These are phyloP conservation scores for Drosophila infuscata DNA, from an alignment of 2,888 invertebrate species.

Conservation along the genomic window DNA sequence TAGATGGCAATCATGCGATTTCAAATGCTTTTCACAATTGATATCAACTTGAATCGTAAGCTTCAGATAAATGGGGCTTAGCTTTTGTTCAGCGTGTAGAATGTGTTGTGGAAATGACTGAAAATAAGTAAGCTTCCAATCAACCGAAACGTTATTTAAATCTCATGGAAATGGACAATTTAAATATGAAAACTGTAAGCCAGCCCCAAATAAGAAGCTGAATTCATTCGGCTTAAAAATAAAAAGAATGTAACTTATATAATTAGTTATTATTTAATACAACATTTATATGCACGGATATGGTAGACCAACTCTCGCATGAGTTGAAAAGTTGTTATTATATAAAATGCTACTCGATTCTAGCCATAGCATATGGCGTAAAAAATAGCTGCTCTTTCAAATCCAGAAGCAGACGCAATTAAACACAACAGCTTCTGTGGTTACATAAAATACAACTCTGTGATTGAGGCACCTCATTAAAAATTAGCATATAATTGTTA, in stretches of 20 bases:
- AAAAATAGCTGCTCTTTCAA: neutral
- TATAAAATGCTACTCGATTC: neutral
- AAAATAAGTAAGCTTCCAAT: neutral
- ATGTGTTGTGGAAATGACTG: neutral
- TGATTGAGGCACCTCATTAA: neutral
- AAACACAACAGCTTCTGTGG: neutral
- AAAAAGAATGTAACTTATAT: neutral
- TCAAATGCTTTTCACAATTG: slow-evolving; percentile 28
- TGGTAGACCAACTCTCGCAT: neutral
- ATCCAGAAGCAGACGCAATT: neutral
- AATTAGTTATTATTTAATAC: neutral
- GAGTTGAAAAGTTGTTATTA: neutral
- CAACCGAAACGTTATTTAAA: neutral
- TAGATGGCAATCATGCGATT: slow-evolving; percentile 25
- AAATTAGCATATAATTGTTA: neutral
- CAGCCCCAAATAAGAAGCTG: neutral
- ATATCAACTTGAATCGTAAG: slow-evolving; percentile 8
- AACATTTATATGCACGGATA: neutral
- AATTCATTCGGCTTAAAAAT: neutral
- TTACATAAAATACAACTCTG: neutral
- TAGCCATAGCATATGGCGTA: neutral
- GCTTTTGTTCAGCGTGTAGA: slow-evolving; percentile 1
- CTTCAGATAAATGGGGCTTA: neutral
- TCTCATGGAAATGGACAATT: neutral
- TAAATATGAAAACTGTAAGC: neutral